Conservation (phyloP, 1,140 invertebrate species). For the Caenorhabditis briggsae region DNA sequence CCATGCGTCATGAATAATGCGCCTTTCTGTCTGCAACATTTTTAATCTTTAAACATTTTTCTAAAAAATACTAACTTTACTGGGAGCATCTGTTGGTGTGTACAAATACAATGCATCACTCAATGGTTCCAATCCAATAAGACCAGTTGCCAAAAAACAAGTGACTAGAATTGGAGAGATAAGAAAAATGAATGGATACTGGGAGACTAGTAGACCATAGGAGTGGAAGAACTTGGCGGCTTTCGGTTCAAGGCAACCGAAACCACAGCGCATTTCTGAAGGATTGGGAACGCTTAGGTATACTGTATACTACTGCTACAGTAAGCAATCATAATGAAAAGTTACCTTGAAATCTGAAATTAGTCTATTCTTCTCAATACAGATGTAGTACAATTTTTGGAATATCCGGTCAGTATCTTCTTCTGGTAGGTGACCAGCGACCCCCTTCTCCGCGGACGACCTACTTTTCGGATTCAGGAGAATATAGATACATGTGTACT, state of each 20-base stretch:
- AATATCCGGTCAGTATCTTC: neutral
- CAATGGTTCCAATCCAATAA: slow-evolving; percentile 36
- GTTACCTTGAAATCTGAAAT: neutral
- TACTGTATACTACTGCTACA: too few species aligned
- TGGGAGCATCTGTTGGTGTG: slow-evolving; percentile 72
- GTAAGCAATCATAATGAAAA: neutral
- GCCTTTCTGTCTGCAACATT: slow-evolving; percentile 70
- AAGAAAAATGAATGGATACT: slow-evolving; percentile 74
- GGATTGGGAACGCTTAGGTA: too few species aligned
- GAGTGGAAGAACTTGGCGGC: slow-evolving; percentile 69
- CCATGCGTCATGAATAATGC: slow-evolving; percentile 76
- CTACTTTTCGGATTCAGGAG: slow-evolving; percentile 24
- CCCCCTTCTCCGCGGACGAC: neutral
- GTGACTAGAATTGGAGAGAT: slow-evolving; percentile 74
- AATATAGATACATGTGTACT: neutral
- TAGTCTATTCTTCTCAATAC: neutral
- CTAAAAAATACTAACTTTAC: slow-evolving; percentile 65
- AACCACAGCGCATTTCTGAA: slow-evolving; percentile 56
- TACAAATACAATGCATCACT: slow-evolving; percentile 75
- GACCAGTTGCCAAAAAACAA: slow-evolving; percentile 60
- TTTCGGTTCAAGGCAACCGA: slow-evolving; percentile 58
- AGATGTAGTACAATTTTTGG: neutral
- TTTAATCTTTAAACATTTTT: neutral
- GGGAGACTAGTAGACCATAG: slow-evolving; percentile 72
- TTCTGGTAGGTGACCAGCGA: slow-evolving; percentile 44